Evolutionary conservation across 2,113 vertebrate species (phyloP).

Genomic region (Canis aureus): DNA sequence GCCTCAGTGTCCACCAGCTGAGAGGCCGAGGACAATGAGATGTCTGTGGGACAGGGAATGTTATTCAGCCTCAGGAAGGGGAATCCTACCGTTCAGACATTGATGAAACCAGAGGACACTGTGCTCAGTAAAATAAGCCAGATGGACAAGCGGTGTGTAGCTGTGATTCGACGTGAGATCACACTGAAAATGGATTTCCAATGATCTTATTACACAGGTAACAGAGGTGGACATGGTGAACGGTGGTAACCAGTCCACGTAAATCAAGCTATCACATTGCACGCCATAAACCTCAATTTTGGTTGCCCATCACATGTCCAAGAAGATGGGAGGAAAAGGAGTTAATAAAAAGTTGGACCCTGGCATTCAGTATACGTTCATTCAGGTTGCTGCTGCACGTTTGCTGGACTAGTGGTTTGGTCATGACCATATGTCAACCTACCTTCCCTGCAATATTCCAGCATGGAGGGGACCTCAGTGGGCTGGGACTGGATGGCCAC

Average conservation of each 20-base stretch:
- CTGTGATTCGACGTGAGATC: not conserved
- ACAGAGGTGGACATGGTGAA: not conserved
- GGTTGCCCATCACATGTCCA: not conserved
- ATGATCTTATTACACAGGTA: too few species aligned
- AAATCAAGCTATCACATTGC: not conserved
- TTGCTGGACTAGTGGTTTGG: too few species aligned
- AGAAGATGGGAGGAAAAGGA: not conserved
- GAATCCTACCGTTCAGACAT: not conserved
- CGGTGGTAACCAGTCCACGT: not conserved
- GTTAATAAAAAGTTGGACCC: not conserved
- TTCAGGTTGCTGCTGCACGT: rapidly evolving
- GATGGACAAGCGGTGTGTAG: not conserved
- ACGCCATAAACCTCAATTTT: not conserved
- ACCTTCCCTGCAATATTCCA: too few species aligned
- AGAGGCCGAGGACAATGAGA: not conserved
- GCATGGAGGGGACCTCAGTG: too few species aligned
- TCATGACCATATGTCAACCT: rapidly evolving
- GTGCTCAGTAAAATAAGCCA: not conserved
- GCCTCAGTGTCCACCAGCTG: not conserved
- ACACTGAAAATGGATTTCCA: rapidly evolving
- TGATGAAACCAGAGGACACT: not conserved
- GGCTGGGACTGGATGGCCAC: not conserved
- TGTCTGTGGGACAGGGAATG: not conserved
- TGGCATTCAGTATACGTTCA: not conserved
- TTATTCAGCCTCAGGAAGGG: not conserved